Base-by-base conservation (phyloP, 1,140 invertebrate genomes). In the Proctacanthus coquilletti region DNA sequence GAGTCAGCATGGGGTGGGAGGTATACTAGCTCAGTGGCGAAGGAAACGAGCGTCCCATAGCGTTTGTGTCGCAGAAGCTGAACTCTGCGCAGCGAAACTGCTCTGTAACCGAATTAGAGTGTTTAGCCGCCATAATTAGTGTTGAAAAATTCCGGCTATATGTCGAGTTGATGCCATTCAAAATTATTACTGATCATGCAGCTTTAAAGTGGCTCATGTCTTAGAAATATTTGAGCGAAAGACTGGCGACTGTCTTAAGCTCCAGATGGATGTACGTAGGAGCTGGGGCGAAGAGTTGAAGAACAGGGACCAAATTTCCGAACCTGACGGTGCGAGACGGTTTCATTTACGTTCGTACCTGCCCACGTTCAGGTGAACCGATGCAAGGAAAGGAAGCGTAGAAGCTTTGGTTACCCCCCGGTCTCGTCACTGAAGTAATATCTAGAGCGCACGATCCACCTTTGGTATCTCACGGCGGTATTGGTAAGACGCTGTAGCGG, bases 71-170 rank as follows among this genome's bases (percentile, higher is more conserved):
- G n/a, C n/a, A n/a, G n/a, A n/a, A n/a, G n/a, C n/a, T n/a, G n/a
- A n/a, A n/a, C n/a, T n/a, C n/a, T n/a, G 39, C 47, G 1, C 64
- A 71, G 50, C 39, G 34, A n/a, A 53, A 55, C n/a, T 69, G 62
- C 36, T 45, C 42, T 0, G 51, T 51, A n/a, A 58, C 59, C 2
- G 62, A 69, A 45, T 38, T 51, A 37, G 65, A 69, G 52, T 50
- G 53, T 15, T 43, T 69, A 19, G 61, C 60, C 8, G 45, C 67
- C 8, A 34, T 69, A 0, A 49, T 50, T 37, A 59, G 56, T 6
- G 46, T 69, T 2, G 48, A 62, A 37, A 47, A 62, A 29, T 66
- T 64, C 39, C 33, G 49, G 19, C 43, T 48, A 14, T 71, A 62
- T 45, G 23, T 66, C 21, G 50, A 60, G 20, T 52, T 50, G 4